phyloP scores from a whole-genome alignment of 2,113 vertebrate species.

The Cephalopterus ornatus region DNA sequence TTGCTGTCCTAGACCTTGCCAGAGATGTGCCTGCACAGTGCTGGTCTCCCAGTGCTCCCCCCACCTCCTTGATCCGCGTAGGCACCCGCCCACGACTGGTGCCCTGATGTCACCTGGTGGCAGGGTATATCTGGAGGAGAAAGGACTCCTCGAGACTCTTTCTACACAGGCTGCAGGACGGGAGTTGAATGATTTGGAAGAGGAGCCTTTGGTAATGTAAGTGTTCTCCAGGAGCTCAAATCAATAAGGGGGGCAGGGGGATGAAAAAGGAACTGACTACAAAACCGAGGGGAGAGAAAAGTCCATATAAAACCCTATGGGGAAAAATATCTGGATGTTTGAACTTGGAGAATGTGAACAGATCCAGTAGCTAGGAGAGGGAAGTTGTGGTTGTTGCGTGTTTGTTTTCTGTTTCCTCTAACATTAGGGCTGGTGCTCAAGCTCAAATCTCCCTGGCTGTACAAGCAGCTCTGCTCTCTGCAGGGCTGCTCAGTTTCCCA shows the following conservation, averaged over 20 bases:
- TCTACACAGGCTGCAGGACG: neutral
- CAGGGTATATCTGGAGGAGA: slow-evolving; percentile 62
- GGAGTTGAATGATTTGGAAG: slow-evolving; percentile 23
- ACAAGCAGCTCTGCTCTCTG: fast-evolving
- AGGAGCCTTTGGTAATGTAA: slow-evolving; percentile 47
- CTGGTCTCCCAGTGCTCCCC: neutral
- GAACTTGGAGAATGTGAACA: neutral
- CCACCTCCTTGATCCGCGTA: fast-evolving
- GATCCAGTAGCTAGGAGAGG: neutral
- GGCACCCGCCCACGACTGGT: neutral
- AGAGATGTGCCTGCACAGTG: neutral
- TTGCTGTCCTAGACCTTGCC: neutral
- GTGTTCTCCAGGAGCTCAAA: slow-evolving; percentile 4
- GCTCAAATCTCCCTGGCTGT: neutral
- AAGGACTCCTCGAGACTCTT: slow-evolving; percentile 11
- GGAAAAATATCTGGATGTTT: neutral
- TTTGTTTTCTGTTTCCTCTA: neutral
- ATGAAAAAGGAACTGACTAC: neutral
- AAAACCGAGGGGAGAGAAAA: neutral
- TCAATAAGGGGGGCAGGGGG: neutral
- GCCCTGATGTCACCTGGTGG: slow-evolving; percentile 21
- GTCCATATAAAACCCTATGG: neutral
- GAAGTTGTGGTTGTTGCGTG: neutral
- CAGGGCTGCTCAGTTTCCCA: fast-evolving
- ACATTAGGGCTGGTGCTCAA: neutral